These are phyloP conservation scores for Dryomyza anilis DNA, from an alignment of 2,888 invertebrate genomes.

Conservation along the genomic window DNA sequence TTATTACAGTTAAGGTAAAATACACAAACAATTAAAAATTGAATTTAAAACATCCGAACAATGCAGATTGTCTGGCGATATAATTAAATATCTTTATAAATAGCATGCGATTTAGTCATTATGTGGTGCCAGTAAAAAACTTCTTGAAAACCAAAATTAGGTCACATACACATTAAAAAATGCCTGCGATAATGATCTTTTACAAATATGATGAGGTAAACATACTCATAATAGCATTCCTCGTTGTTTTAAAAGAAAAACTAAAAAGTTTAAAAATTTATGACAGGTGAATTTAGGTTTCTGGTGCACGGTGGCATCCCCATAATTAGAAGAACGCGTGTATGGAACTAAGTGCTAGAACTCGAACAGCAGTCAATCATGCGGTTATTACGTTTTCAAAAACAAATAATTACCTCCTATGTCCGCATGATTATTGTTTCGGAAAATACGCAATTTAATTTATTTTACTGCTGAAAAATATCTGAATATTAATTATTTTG, in stretches of 20 bases:
- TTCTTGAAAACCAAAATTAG: background rate
- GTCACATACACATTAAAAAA: background rate
- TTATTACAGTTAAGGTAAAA: no score
- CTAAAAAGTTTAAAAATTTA: background rate
- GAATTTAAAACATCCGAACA: background rate
- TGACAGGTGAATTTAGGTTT: slow-evolving; percentile 3
- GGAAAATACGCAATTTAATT: background rate
- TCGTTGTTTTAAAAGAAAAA: no score
- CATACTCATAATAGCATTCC: no score
- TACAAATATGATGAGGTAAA: no score
- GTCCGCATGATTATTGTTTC: background rate
- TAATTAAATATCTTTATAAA: no score
- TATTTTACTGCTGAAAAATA: background rate
- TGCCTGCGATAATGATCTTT: no score
- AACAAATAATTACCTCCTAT: no score
- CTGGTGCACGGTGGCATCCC: background rate
- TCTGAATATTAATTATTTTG: slow-evolving; percentile 19
- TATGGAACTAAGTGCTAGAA: background rate
- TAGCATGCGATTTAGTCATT: no score
- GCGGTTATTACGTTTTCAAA: no score
- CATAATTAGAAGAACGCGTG: background rate
- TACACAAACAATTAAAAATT: no score
- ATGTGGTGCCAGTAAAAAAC: no score
- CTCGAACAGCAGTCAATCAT: background rate
- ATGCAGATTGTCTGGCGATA: slow-evolving; percentile 8